These are phyloP conservation scores for Pangasius macronema DNA, from an alignment of 2,797 vertebrate genomes.

Conservation along the genomic window DNA sequence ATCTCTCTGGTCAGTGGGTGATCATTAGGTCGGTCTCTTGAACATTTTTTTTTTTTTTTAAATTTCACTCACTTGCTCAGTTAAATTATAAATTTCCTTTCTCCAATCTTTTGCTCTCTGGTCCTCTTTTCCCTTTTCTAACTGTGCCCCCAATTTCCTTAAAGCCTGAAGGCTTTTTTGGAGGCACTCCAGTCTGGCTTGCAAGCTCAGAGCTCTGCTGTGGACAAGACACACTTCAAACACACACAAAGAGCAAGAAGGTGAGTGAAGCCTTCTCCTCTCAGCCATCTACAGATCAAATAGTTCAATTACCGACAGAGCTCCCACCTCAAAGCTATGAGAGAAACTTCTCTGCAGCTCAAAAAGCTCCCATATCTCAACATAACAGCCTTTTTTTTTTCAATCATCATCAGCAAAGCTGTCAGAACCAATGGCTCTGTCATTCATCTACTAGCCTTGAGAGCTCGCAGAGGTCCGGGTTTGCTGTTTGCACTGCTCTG, in stretches of 20 bases:
- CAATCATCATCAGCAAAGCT: conserved; percentile 22
- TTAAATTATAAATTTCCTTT: conserved; percentile 8
- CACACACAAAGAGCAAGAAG: conserved; percentile 5
- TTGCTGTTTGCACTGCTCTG: neutral
- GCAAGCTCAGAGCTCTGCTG: conserved; percentile 8
- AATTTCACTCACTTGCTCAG: neutral
- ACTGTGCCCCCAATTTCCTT: conserved; percentile 6
- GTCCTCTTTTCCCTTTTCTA: conserved; percentile 16
- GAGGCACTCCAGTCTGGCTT: conserved; percentile 27
- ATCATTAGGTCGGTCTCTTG: neutral
- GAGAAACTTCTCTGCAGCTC: conserved; percentile 14
- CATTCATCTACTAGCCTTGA: conserved; percentile 31
- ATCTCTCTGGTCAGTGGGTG: neutral
- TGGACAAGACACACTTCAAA: conserved; percentile 31
- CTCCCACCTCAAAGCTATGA: conserved; percentile 9
- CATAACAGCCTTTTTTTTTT: conserved; percentile 1
- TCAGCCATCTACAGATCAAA: conserved; percentile 50
- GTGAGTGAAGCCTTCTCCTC: conserved; percentile 24
- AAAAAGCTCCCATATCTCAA: conserved; percentile 14
- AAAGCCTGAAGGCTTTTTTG: conserved; percentile 4
- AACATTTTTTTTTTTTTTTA: neutral
- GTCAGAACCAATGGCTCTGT: conserved; percentile 28
- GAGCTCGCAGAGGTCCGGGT: neutral
- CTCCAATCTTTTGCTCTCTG: neutral
- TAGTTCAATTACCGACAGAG: conserved; percentile 41